Evolutionary conservation across 1,140 invertebrate species (phyloP).

Genomic region (Drosophila neocordata): DNA sequence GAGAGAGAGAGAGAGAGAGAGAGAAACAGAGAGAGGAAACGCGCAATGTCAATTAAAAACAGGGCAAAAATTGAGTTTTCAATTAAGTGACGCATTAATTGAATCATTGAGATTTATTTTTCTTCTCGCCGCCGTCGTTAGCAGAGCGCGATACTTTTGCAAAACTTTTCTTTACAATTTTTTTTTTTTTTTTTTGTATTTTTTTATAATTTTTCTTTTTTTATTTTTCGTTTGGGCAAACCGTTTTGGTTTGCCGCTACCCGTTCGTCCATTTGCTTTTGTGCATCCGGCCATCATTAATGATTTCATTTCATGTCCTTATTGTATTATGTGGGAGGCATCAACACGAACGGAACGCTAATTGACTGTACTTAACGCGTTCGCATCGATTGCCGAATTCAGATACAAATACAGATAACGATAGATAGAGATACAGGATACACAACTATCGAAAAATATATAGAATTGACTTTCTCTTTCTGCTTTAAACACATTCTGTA

Average conservation of each 20-base stretch:
- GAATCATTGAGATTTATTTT: conserved; percentile 77
- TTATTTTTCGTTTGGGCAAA: conserved; percentile 12
- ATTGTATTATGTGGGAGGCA: conserved; percentile 67
- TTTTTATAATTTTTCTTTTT: conserved; percentile 27
- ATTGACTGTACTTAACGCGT: conserved; percentile 71
- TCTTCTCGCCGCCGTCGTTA: conserved; percentile 7
- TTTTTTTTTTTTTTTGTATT: too few relatives aligned
- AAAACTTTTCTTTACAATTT: conserved; percentile 21
- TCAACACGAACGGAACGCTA: conserved; percentile 63
- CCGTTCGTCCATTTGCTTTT: conserved; percentile 1
- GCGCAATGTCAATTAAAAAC: conserved; percentile 70
- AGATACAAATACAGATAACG: neutral
- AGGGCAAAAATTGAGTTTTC: conserved; percentile 73
- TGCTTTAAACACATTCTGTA: too few relatives aligned
- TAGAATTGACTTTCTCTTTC: too few relatives aligned
- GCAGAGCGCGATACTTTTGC: neutral
- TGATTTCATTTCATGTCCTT: conserved; percentile 76
- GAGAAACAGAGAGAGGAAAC: conserved; percentile 13
- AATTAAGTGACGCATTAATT: conserved; percentile 79
- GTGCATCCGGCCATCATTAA: conserved; percentile 57
- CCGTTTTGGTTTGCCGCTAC: neutral
- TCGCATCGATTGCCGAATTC: conserved; percentile 2
- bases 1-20: neutral
- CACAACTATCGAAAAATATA: neutral
- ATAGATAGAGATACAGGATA: neutral